Evolutionary conservation across 2,113 vertebrate species (phyloP).

Genomic region (Thamnaconus septentrionalis): DNA sequence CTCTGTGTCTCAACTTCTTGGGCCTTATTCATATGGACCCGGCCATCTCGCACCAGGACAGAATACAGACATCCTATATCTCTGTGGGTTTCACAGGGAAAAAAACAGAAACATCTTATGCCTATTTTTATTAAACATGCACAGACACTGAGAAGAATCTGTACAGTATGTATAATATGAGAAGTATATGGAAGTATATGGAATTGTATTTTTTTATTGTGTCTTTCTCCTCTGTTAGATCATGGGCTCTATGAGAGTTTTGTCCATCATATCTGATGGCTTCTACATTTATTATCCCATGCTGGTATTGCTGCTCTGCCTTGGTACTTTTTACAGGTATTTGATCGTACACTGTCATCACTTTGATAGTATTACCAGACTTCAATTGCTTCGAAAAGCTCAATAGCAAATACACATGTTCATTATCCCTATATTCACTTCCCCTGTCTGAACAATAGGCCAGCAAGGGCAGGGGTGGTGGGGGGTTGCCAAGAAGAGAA

Average conservation of each 20-base stretch:
- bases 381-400: no score
- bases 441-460: neutral
- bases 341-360: neutral
- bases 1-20: conserved; percentile 93
- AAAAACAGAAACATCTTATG: neutral
- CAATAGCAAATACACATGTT: no score
- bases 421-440: no score
- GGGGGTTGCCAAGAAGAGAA: no score
- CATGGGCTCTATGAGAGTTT: conserved; percentile 92
- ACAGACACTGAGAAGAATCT: neutral
- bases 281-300: conserved; percentile 98
- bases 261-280: conserved; percentile 91
- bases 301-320: conserved; percentile 91
- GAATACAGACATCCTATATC: conserved; percentile 89
- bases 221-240: conserved; percentile 74
- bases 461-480: no score
- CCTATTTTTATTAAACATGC: neutral
- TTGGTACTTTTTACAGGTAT: conserved; percentile 92
- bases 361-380: neutral
- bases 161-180: no score
- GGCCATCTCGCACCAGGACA: conserved; percentile 83
- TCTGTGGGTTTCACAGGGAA: conserved; percentile 79
- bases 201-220: neutral
- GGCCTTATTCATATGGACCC: conserved; percentile 95
- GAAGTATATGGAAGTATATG: no score